phyloP scores from a whole-genome alignment of 2,888 invertebrate species.

The Hypselothyrea guttata region DNA sequence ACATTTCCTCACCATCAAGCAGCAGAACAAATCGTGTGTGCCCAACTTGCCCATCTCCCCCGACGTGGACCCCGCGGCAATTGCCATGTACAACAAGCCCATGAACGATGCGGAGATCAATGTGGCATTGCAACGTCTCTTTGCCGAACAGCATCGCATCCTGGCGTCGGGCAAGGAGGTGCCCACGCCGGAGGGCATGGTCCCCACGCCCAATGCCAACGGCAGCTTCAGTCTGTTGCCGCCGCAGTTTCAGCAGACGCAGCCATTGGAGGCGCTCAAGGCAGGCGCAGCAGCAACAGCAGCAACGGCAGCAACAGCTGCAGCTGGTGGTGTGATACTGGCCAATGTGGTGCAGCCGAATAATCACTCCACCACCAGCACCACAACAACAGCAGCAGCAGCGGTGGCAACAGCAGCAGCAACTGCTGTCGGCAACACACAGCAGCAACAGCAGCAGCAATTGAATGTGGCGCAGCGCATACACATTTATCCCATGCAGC shows the following conservation, averaged over 20 bases:
- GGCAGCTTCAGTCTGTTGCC: slow-evolving; percentile 71
- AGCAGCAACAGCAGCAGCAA: slow-evolving; percentile 78
- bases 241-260: slow-evolving; percentile 57
- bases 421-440: slow-evolving; percentile 66
- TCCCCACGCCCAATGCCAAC: slow-evolving; percentile 80
- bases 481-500: slow-evolving; percentile 81
- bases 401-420: slow-evolving; percentile 57
- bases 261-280: too few species aligned
- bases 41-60: slow-evolving; percentile 79
- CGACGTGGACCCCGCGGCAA: slow-evolving; percentile 80
- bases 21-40: slow-evolving; percentile 82
- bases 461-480: slow-evolving; percentile 72
- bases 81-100: slow-evolving; percentile 81
- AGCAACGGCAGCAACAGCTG: slow-evolving; percentile 40
- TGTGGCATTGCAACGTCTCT: slow-evolving; percentile 84
- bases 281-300: slow-evolving; percentile 40
- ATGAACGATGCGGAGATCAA: slow-evolving; percentile 84
- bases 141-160: slow-evolving; percentile 88
- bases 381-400: slow-evolving; percentile 62
- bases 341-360: slow-evolving; percentile 82
- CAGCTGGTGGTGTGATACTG: slow-evolving; percentile 59
- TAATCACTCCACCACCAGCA: slow-evolving; percentile 77
- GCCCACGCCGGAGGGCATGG: slow-evolving; percentile 83
- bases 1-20: slow-evolving; percentile 85
- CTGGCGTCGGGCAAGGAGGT: slow-evolving; percentile 88